Evolutionary conservation across 2,113 vertebrate species (phyloP), one percentile per base, ranked within the genome.

Genomic region (Cervus canadensis): DNA sequence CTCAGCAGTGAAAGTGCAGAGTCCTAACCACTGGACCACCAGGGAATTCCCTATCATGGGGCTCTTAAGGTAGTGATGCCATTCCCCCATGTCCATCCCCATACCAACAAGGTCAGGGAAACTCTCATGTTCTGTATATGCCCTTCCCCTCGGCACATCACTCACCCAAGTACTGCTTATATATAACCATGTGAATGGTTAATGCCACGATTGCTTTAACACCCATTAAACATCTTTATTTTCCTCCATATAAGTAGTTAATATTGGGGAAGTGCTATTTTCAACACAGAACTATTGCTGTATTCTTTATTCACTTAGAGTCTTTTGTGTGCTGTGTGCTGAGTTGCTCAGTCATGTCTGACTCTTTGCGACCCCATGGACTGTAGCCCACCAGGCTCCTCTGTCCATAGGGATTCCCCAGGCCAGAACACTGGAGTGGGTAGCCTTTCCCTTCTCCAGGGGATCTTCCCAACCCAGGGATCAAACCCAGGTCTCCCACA

Each of bases 241-340:
- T 97, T 92, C 48, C 36, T 83, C n/a, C 21, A 21, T 78, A 16
- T 90, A 54, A 93, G 50, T 88, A 95, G 57, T 87, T 96, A 89
- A 56, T 87, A 50, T 57, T 71, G 74, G 82, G 40, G 7, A 64
- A 94, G 43, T 91, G 52, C 48, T 83, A 94, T 94, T 96, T 91
- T 88, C 25, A 95, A 83, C 45, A 89, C 40, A 94, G 50, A 94
- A 92, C 89, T 64, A 36, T 92, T 94, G 50, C n/a, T 50, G 2
- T 78, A 90, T 90, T 78, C 19, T 87, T 95, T 45, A 96, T 91
- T 95, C n/a, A 87, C 36, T 91, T 26, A 78, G n/a, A 40, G 67
- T 40, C 10, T n/a, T 74, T 23, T 40, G n/a, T 40, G n/a, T 74
- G 67, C n/a, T 74, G n/a, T 13, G 19, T 74, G n/a, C n/a, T 74